A percentile compares a stretch with the other conserved stretches of the same genome.
Evolutionary conservation across 2,888 invertebrate genomes (phyloP).

Genomic region (Spialia ferax): DNA sequence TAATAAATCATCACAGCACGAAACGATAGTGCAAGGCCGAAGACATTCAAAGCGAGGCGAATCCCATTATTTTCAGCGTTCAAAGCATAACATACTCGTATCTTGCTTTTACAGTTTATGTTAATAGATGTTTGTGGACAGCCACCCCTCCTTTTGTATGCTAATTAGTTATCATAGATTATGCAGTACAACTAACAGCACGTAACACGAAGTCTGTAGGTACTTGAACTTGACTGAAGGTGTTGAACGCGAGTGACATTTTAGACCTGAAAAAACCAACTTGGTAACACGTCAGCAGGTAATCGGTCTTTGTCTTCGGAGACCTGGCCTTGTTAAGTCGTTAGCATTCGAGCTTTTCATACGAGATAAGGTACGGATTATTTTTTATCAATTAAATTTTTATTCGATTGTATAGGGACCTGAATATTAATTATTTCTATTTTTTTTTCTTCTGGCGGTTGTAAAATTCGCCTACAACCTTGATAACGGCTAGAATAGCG

Average conservation of each 20-base stretch:
- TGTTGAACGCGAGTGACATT: constrained; percentile 55
- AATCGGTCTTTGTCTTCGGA: constrained; percentile 18
- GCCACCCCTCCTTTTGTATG: constrained; percentile 38
- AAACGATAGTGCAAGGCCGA: constrained; percentile 39
- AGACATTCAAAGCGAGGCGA: constrained; percentile 41
- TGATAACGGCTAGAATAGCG: no score
- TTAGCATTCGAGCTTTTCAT: constrained; percentile 5
- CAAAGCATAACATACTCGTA: constrained; percentile 50
- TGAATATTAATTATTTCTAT: no score
- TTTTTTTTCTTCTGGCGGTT: no score
- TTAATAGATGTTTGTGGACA: constrained; percentile 55
- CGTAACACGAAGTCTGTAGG: constrained; percentile 64
- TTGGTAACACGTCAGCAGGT: constrained; percentile 20
- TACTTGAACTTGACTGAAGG: constrained; percentile 77
- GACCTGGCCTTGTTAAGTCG: not conserved
- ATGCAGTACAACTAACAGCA: constrained; percentile 56
- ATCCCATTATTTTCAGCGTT: constrained; percentile 41
- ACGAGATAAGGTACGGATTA: not conserved
- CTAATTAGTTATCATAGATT: constrained; percentile 32
- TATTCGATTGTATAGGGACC: not conserved
- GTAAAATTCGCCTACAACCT: no score
- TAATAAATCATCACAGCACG: constrained; percentile 36
- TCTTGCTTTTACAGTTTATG: constrained; percentile 66
- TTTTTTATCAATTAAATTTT: not conserved
- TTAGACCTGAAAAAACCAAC: constrained; percentile 27